Evolutionary conservation across 1,140 invertebrate species (phyloP), one percentile per base, ranked within the genome.

Genomic region (Apocrypta bakeri): DNA sequence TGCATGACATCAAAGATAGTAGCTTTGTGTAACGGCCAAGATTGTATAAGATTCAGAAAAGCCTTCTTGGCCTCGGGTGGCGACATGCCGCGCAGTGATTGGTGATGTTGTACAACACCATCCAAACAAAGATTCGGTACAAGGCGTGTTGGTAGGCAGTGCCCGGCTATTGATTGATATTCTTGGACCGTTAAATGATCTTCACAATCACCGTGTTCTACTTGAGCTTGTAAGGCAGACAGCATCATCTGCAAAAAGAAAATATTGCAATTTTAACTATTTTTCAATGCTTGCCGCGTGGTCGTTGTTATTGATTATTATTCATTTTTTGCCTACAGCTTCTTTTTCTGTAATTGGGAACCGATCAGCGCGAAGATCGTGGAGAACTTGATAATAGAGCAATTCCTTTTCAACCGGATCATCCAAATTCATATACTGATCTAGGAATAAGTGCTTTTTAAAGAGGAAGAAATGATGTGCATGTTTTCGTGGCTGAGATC

Each of bases 1-100:
- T 99, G 98, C 94, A 97, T 97, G 31, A 99, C 98, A 90, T 98
- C 97, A 91, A 98, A 99, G 85, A 99, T 97, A 8, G 97, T 98
- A 4, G 98, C 97, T 85, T 96, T 95, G 85, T 98, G 97, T 64
- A 99, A 92, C 11, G 97, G 97, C 98, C 98, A 99, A 72, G 96
- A 97, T 89, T 97, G 96, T 77, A 99, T 97, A 7, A 99, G 92
- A 91, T 98, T 98, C n/a, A 99, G 93, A 88, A 98, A 98, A 1
- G 97, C 95, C 89, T 98, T 96, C 89, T 98, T 98, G 1, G 98
- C 96, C 90, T 98, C 96, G 0, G 95, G 94, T 3, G 96, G 93
- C 56, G 95, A 94, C 94, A 98, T 97, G 84, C 97, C 97, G 74
- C 96, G 93, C 71, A 98, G 92, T 56, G 95, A 96, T 89, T 98